Base-by-base conservation (phyloP, 2,113 vertebrate genomes). In the Halcyon senegalensis region DNA sequence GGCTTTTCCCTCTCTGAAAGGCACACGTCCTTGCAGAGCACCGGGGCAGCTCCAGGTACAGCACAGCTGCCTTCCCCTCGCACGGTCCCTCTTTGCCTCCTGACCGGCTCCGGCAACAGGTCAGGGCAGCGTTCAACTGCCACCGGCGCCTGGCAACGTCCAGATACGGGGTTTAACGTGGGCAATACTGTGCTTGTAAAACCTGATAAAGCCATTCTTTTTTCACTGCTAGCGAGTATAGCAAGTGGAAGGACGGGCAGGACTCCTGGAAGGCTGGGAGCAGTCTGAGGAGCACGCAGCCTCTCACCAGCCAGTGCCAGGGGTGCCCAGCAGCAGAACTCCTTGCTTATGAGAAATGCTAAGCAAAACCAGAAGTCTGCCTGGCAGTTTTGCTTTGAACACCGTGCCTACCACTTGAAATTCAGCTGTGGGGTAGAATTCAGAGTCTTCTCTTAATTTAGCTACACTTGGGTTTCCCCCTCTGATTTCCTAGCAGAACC, bases 11-110 rank as follows among this genome's bases (percentile, higher is more conserved):
- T 33, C 33, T 14, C 51, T 7, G 19, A 51, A 80, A 12, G 3
- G 0, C 1, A 4, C 13, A 1, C 3, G 16, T 46, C 66, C 67
- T 24, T 3, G 1, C 33, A 21, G 44, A 66, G 62, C 13, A 0
- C 44, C 18, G 58, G 35, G 56, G 56, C 51, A 66, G 4, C 58
- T 6, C n/a, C 33, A 7, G 39, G 14, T 15, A 13, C 31, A 56
- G 20, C 48, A 6, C 11, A 1, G 30, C 53, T 39, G 35, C 8
- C 1, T 5, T 30, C 33, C 48, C 76, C 59, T 51, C 41, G 62
- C 60, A 50, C 2, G 10, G 9, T 19, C 62, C 72, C 37, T 51
- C 37, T 16, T 5, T 16, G 60, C 56, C 68, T 64, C 31, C 7
- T 13, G 13, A 11, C 16, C 53, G 4, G 27, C 39, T n/a, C 44